Conservation (phyloP, 2,113 vertebrate species). For the Pimephales promelas region DNA sequence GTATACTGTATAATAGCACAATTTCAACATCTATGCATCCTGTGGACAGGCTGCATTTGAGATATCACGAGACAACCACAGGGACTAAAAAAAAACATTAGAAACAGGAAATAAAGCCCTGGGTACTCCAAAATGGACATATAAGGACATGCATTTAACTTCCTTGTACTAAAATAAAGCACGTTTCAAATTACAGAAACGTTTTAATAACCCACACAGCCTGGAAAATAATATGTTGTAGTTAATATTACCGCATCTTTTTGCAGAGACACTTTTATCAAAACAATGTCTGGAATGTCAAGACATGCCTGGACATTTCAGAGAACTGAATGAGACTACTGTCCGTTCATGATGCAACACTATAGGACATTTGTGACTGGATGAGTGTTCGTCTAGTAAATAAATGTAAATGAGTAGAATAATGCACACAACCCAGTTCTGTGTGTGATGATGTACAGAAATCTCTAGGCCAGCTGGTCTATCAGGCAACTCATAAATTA, state of each 20-base stretch:
- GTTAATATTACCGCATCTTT: neutral
- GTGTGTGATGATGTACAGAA: neutral
- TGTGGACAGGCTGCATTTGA: neutral
- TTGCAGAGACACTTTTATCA: neutral
- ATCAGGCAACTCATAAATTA: constrained; percentile 8
- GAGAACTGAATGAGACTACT: neutral
- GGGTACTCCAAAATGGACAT: constrained; percentile 40
- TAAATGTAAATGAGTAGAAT: neutral
- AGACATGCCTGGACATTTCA: neutral
- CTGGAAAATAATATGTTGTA: neutral
- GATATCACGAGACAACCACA: neutral
- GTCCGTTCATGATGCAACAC: neutral
- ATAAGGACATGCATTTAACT: constrained; percentile 58
- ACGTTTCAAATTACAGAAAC: neutral
- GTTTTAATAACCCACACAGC: neutral
- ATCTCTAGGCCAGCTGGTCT: constrained; percentile 8
- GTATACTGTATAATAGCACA: neutral
- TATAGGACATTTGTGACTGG: neutral
- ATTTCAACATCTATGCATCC: neutral
- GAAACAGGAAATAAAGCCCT: constrained; percentile 48
- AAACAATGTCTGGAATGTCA: constrained; percentile 1
- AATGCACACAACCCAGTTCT: neutral
- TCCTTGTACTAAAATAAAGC: constrained; percentile 44
- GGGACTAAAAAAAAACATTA: neutral
- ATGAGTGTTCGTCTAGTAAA: neutral